phyloP scores from a whole-genome alignment of 37 sponge, comb jelly and placozoan genomes.

The Oscarella lobularis region DNA sequence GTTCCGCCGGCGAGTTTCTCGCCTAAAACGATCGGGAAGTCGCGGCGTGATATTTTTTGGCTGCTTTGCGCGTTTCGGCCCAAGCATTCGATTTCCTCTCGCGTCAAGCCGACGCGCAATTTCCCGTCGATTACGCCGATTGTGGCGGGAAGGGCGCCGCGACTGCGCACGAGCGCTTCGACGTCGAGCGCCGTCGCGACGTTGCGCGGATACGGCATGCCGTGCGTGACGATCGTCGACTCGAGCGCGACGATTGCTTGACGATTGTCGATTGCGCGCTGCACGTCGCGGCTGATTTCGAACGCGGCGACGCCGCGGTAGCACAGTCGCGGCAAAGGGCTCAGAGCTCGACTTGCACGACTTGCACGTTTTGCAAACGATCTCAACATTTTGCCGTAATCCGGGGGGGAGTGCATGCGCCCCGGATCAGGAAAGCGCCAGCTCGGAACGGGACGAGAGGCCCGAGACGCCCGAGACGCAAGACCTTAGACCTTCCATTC shows the following conservation, averaged over 20 bases:
- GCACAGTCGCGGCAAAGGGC: too few relatives aligned
- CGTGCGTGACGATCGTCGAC: conserved; percentile 92
- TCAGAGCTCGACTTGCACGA: too few relatives aligned
- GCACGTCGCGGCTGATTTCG: too few relatives aligned
- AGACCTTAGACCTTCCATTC: too few relatives aligned
- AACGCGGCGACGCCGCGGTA: too few relatives aligned
- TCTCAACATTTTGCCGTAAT: too few relatives aligned
- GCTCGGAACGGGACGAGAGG: too few relatives aligned
- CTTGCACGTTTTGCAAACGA: too few relatives aligned
- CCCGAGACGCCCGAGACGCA: too few relatives aligned
- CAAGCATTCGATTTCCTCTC: neutral
- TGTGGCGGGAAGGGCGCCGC: conserved; percentile 76
- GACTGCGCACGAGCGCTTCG: conserved; percentile 34
- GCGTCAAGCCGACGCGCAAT: conserved; percentile 40
- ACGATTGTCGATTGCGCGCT: too few relatives aligned
- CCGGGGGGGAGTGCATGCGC: too few relatives aligned
- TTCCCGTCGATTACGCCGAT: conserved; percentile 74
- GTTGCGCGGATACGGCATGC: conserved; percentile 86
- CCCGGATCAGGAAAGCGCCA: too few relatives aligned
- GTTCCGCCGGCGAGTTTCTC: conserved; percentile 75
- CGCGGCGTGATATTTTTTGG: conserved; percentile 52
- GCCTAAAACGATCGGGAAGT: conserved; percentile 15
- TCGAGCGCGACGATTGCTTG: conserved; percentile 93
- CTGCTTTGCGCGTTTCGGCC: neutral
- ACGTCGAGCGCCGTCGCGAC: conserved; percentile 43